Evolutionary conservation across 1,140 invertebrate genomes (phyloP), one percentile per base, ranked within the genome.

Genomic region (Fopius arisanus): DNA sequence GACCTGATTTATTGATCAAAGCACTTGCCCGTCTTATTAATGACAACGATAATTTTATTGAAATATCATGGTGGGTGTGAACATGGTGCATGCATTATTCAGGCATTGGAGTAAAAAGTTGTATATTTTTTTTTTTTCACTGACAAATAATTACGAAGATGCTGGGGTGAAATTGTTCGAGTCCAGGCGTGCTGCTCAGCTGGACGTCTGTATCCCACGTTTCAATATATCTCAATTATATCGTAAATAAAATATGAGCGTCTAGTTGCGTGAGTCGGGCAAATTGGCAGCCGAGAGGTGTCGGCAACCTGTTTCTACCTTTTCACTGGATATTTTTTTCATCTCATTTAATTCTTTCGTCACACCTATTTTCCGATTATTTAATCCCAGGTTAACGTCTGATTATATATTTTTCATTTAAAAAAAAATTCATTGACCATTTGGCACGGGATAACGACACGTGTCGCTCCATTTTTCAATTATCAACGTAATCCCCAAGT

Each of bases 211-310:
- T 82, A 80, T 83, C 80, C 79, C 78, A 74, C 77, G 75, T 84
- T 85, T 83, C 83, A 82, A 83, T 86, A 82, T 84, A 84, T 85
- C 84, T 85, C 83, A 86, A 86, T 85, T 86, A 86, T 84, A 84
- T 84, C 80, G 80, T 85, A 84, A 86, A 85, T 85, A 84, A 86
- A 83, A 81, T 85, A 84, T 79, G 83, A 84, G 78, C 75, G 77
- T 69, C 79, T 84, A 82, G 82, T 83, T 84, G 79, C 81, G 79
- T 84, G 81, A 76, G 78, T 73, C 75, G 72, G 75, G 78, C 77
- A 82, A 85, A 85, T 84, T 84, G 82, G 79, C 78, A 81, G 78
- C 77, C 68, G 72, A 79, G 80, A 79, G 80, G 78, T 82, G 81
- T 83, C 80, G 76, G 79, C 82, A 82, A 81, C 75, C 72, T 77